Percentiles rank a stretch among this genome's conserved stretches.
These are phyloP conservation scores for Podotricha telesiphe DNA, from an alignment of 2,888 invertebrate species.

Conservation along the genomic window DNA sequence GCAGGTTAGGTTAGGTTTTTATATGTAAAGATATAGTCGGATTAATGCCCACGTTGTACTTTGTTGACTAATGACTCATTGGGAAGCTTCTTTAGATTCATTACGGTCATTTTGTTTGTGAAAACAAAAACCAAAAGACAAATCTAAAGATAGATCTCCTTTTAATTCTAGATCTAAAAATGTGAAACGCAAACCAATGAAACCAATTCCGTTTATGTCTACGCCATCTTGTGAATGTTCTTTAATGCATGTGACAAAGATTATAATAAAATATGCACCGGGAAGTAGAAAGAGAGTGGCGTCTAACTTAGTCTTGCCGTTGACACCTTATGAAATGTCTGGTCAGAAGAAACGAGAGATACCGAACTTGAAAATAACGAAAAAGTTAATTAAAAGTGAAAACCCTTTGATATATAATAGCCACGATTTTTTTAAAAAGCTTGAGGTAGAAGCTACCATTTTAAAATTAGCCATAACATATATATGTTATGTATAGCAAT, in stretches of 20 bases:
- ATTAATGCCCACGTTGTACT: no score
- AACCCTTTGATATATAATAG: slow-evolving; percentile 58
- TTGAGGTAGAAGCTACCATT: slow-evolving; percentile 64
- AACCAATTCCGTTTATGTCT: slow-evolving; percentile 50
- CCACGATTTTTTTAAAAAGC: slow-evolving; percentile 71
- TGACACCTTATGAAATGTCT: slow-evolving; percentile 64
- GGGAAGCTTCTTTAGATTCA: no score
- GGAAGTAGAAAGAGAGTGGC: slow-evolving; percentile 66
- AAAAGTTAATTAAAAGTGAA: slow-evolving; percentile 58
- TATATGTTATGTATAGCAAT: no score
- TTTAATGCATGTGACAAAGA: slow-evolving; percentile 67
- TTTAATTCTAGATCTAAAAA: slow-evolving; percentile 56
- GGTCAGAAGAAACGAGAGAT: slow-evolving; percentile 67
- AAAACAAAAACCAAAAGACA: slow-evolving; percentile 57
- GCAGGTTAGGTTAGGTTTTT: no score
- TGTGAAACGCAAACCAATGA: slow-evolving; percentile 54
- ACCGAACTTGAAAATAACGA: slow-evolving; percentile 59
- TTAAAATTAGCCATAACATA: no score
- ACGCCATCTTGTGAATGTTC: slow-evolving; percentile 64
- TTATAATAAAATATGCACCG: slow-evolving; percentile 66
- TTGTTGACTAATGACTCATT: no score
- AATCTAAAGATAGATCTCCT: slow-evolving; percentile 53
- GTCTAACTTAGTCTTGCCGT: slow-evolving; percentile 65
- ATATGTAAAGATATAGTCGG: no score
- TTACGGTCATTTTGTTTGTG: no score